Evolutionary conservation across 2,888 invertebrate genomes (phyloP), one percentile per base, ranked within the genome.

Genomic region (Zaprionus bogoriensis): DNA sequence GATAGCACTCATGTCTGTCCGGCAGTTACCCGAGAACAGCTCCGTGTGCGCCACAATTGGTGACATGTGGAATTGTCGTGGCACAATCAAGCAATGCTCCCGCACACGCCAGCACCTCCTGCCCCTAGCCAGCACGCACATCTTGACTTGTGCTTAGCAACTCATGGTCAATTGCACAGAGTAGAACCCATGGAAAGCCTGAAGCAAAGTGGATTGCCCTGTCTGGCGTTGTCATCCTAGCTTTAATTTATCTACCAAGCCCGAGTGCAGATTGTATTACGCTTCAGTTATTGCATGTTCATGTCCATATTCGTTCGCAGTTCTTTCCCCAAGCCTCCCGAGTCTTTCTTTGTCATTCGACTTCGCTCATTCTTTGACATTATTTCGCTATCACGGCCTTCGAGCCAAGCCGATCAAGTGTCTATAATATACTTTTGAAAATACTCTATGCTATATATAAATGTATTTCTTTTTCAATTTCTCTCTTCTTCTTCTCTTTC

Each of bases 401-500:
- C 6, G 44, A 38, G 46, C 47, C n/a, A 48, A 57, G 54, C 30
- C 62, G 58, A 80, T 72, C 59, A 71, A 72, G 76, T 76, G 74
- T 74, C 61, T 74, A 66, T 47, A 48, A 63, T 64, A 67, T 61
- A 66, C 44, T 47, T 30, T 23, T 39, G 57, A 66, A 57, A 44
- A 65, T 69, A 65, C 46, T 68, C 67, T 70, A 67, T 69, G 67
- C n/a, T 70, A 74, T 69, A 67, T 74, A 70, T 57, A 67, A 32
- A 60, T 45, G 42, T 55, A 58, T 57, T 66, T 39, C 10, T 19
- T 41, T 41, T 57, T 59, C 59, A 62, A 74, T 73, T 71, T 77
- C 74, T 77, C 71, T 51, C 66, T 68, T 82, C 79, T 81, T 84
- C 67, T 77, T 85, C 77, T 82, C 81, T 80, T 69, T 68, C 54